Evolutionary conservation across 64 coral and sea anemone species (phyloP), one percentile per base, ranked within the genome.

Genomic region (Montipora foliosa): DNA sequence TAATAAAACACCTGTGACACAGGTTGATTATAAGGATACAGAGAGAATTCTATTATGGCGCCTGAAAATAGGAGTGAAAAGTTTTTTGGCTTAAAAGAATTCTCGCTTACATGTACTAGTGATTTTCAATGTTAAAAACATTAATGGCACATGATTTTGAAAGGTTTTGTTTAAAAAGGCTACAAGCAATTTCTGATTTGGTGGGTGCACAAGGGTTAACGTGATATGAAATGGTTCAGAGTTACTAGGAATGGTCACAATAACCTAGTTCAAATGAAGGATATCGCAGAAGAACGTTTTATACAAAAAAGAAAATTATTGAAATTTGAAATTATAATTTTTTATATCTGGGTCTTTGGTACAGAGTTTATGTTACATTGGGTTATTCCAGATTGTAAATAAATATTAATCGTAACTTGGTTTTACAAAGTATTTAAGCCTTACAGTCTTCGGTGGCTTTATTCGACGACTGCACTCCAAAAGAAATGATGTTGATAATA

Each of bases 251-350:
- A 50, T 12, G 45, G 82, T 20, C 21, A 21, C 1, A 82, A 62
- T 44, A 1, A 37, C 29, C 29, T 68, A 86, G 82, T 14, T 86
- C 46, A 86, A 50, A 49, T 19, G 80, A 86, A 86, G 47, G 49
- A 86, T 85, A 70, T 50, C 62, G 49, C 8, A 64, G 82, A 86
- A 22, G 68, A 44, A 51, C 19, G 82, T 86, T 86, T 86, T 86
- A 71, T 86, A 86, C 82, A 86, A 86, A 86, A 57, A 86, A 86
- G 66, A 86, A 50, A 70, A 86, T 86, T 71, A 67, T 70, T 50
- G 55, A 86, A 86, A 86, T 86, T 86, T 86, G 62, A 86, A 71
- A 71, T 86, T 86, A 86, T 86, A 86, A 86, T 86, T 86, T 78
- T 84, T 86, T 86, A 71, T 86, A 86, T 86, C 60, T 86, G 82